phyloP scores from a whole-genome alignment of 2,888 invertebrate species.

The Balanococcus diminutus region DNA sequence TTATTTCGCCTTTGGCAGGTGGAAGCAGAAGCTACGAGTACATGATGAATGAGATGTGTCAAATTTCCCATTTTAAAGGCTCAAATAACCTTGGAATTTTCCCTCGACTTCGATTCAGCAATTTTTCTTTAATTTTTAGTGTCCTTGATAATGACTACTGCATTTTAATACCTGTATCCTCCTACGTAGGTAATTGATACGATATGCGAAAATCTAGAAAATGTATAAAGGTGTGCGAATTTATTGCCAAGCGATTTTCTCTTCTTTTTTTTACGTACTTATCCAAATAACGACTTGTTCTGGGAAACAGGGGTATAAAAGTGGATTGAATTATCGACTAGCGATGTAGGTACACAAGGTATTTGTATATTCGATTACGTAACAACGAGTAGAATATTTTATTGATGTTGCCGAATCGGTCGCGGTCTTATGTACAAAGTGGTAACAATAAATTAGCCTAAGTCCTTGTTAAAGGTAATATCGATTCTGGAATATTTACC shows the following conservation, averaged over 20 bases:
- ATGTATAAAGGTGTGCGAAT: background rate
- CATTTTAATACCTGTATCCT: background rate
- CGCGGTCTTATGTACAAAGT: background rate
- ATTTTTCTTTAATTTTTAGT: background rate
- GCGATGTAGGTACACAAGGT: background rate
- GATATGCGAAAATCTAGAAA: background rate
- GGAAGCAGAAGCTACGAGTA: background rate
- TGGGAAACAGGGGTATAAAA: background rate
- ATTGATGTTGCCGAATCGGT: background rate
- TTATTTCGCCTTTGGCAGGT: background rate
- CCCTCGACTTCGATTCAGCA: background rate
- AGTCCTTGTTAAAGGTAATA: conserved; percentile 26
- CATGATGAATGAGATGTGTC: background rate
- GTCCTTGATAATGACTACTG: background rate
- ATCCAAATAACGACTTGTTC: background rate
- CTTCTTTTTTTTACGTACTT: background rate
- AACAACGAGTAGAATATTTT: background rate
- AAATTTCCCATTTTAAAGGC: background rate
- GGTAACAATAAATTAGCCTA: background rate
- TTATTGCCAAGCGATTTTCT: background rate
- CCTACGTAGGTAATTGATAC: background rate
- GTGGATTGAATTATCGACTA: background rate
- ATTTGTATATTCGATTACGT: background rate
- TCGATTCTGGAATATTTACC: conserved; percentile 2
- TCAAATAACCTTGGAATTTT: background rate